Base-by-base conservation (phyloP, 2,797 vertebrate species). In the Sitta carolinensis region DNA sequence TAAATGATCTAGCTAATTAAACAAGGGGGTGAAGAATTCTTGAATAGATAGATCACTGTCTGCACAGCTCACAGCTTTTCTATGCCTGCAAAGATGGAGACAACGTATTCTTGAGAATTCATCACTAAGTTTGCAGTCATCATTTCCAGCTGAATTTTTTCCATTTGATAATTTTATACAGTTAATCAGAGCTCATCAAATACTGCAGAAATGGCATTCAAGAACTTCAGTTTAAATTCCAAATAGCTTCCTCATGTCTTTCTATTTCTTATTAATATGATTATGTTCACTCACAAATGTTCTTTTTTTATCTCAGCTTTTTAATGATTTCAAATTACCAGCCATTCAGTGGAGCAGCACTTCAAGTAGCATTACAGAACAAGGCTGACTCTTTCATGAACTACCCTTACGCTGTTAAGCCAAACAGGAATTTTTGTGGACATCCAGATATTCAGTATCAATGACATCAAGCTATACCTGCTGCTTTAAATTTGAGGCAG, bases 131-230 rank as follows among this genome's bases (percentile, higher is more conserved):
- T 59, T 0, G 0, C 47, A 81, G 82, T 88, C 83, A 79, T 85
- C 2, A 77, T 70, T 91, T 96, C 89, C 83, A 94, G 52, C 30
- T 73, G 70, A 74, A 94, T 43, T 91, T 93, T 95, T 96, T 88
- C 69, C 69, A 82, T 88, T 94, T 88, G 85, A 47, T 92, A 95
- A 92, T 96, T 95, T 96, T 84, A 72, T 57, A 62, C 89, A 85
- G 50, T 94, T 96, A 94, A 95, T 96, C 85, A 94, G 89, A 95
- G 76, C 76, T 96, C 92, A 95, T 94, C 80, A 82, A 64, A 92
- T 88, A 86, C 36, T 86, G 69, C 45, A 91, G 73, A 95, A 95
- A 88, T 51, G 93, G 21, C 57, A 90, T 92, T 86, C 43, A 84
- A 85, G 59, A 93, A 73, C n/a, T 92, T 91, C 47, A 42, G 70